Conservation (phyloP, 2,888 invertebrate species). For the Erynnis tages region DNA sequence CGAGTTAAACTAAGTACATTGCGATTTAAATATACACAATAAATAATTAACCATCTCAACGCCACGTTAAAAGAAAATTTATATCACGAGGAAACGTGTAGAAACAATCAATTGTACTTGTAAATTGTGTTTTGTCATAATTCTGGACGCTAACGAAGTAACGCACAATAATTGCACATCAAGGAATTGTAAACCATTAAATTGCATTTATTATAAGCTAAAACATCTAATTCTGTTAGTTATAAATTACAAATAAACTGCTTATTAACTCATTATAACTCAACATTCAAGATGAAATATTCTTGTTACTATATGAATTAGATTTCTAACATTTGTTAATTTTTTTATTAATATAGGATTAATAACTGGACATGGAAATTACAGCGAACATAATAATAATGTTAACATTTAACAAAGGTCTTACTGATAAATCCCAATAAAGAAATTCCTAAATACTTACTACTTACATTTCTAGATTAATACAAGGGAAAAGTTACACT, state of each 20-base stretch:
- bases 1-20: constrained; percentile 21
- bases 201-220: not conserved
- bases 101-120: constrained; percentile 1
- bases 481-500: constrained; percentile 43
- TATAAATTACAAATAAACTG: too few species aligned
- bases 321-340: too few species aligned
- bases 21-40: constrained; percentile 16
- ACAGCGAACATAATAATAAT: not conserved
- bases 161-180: constrained; percentile 5
- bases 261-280: too few species aligned
- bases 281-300: too few species aligned
- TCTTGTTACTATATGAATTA: too few species aligned
- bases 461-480: constrained; percentile 32
- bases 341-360: too few species aligned
- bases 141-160: constrained; percentile 7
- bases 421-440: not conserved
- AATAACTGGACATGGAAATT: too few species aligned
- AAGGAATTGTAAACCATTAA: constrained; percentile 8
- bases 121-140: not conserved
- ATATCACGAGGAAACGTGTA: not conserved
- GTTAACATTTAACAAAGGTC: not conserved
- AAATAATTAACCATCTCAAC: constrained; percentile 4
- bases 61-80: not conserved
- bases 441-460: constrained; percentile 8
- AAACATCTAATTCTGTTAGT: not conserved